These are phyloP conservation scores for Lepidurus packardi DNA, from an alignment of 1,140 invertebrate species.

Conservation along the genomic window DNA sequence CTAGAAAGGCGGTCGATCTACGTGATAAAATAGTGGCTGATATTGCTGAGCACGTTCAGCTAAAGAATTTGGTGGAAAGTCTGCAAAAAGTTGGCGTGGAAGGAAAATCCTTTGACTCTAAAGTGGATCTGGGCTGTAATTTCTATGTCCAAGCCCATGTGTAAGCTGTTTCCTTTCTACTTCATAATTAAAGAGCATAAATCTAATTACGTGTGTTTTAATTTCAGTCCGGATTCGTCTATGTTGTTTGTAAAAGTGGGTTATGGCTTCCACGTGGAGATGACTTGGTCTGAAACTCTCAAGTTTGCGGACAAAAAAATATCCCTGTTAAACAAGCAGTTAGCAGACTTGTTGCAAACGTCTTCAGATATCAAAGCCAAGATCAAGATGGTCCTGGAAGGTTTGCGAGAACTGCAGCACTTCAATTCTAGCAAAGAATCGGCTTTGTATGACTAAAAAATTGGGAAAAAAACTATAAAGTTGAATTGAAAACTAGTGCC, in stretches of 20 bases:
- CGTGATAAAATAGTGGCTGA: slow-evolving; percentile 43
- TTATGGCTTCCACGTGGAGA: slow-evolving; percentile 66
- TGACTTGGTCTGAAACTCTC: slow-evolving; percentile 62
- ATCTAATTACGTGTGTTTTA: background rate
- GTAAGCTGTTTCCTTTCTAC: slow-evolving; percentile 29
- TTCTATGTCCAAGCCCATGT: slow-evolving; percentile 67
- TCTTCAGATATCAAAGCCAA: slow-evolving; percentile 66
- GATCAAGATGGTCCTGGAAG: slow-evolving; percentile 68
- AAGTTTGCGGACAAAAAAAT: slow-evolving; percentile 63
- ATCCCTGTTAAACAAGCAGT: slow-evolving; percentile 56
- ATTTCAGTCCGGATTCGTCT: slow-evolving; percentile 53
- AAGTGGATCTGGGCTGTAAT: slow-evolving; percentile 70
- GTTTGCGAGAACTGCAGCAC: slow-evolving; percentile 54
- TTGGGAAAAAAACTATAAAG: background rate
- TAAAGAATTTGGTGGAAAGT: slow-evolving; percentile 57
- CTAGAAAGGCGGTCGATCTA: background rate
- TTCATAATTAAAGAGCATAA: background rate
- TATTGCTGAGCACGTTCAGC: slow-evolving; percentile 64
- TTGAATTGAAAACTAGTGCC: background rate
- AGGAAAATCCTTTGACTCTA: slow-evolving; percentile 62
- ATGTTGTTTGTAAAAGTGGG: slow-evolving; percentile 67
- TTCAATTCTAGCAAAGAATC: slow-evolving; percentile 34
- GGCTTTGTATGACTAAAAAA: background rate
- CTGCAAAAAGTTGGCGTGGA: slow-evolving; percentile 49
- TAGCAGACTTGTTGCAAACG: slow-evolving; percentile 56